Evolutionary conservation across 1,140 invertebrate genomes (phyloP).

Genomic region (Cherax destructor): DNA sequence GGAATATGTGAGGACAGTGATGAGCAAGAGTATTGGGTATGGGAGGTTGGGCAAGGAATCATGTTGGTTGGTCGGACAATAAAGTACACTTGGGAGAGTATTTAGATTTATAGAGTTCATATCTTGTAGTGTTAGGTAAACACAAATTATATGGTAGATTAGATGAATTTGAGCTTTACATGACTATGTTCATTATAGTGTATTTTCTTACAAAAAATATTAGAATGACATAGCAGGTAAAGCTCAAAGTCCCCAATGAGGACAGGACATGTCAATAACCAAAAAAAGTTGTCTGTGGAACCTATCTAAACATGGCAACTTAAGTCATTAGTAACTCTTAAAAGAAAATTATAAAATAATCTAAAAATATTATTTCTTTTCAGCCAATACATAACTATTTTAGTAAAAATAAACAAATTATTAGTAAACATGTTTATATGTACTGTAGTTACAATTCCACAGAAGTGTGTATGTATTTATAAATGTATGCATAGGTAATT

Average conservation of each 20-base stretch:
- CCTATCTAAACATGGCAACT: background rate
- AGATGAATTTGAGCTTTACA: background rate
- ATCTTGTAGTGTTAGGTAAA: background rate
- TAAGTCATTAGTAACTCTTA: background rate
- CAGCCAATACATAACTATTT: too few species aligned
- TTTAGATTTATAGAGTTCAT: background rate
- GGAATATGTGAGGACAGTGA: background rate
- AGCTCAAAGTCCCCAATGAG: background rate
- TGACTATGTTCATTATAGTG: background rate
- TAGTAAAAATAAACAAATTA: too few species aligned
- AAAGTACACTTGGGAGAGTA: background rate
- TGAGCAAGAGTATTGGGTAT: background rate
- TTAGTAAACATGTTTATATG: too few species aligned
- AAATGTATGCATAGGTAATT: too few species aligned
- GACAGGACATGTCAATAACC: background rate
- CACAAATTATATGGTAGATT: background rate
- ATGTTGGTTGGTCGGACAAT: background rate
- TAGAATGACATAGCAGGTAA: background rate
- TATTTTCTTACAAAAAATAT: background rate
- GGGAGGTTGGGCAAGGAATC: background rate
- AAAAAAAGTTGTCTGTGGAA: background rate
- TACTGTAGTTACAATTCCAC: too few species aligned
- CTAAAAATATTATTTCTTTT: background rate
- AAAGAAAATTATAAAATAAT: background rate
- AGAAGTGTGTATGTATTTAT: too few species aligned